Conservation (phyloP, 2,113 vertebrate genomes). For the Caranx melampygus region DNA sequence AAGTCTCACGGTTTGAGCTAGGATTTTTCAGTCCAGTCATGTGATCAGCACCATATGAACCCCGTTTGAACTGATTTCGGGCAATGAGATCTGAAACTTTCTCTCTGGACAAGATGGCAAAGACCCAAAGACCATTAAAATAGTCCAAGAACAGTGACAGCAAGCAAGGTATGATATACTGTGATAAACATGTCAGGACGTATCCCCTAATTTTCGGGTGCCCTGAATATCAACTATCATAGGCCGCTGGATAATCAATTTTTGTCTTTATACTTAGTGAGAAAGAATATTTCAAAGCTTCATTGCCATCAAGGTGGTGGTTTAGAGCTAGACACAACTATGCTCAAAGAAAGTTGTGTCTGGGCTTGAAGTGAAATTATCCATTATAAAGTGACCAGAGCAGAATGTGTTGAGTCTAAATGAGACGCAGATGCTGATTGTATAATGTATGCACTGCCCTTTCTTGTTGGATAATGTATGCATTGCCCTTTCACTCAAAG, state of each 20-base stretch:
- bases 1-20: neutral
- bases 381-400: slow-evolving; percentile 33
- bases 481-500: slow-evolving; percentile 76
- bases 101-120: neutral
- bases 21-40: no score
- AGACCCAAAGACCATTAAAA: neutral
- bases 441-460: slow-evolving; percentile 79
- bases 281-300: neutral
- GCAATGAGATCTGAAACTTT: neutral
- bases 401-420: slow-evolving; percentile 36
- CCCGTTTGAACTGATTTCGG: slow-evolving; percentile 6
- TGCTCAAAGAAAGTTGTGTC: slow-evolving; percentile 35
- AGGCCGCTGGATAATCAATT: neutral
- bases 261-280: neutral
- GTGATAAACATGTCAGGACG: neutral
- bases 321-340: neutral
- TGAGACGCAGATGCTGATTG: slow-evolving; percentile 67
- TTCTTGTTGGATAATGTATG: slow-evolving; percentile 79
- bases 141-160: neutral
- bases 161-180: neutral
- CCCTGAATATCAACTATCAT: neutral
- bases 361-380: slow-evolving; percentile 40
- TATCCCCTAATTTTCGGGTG: neutral
- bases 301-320: neutral
- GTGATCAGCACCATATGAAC: no score